Conservation (phyloP, 1,140 invertebrate species). For the Pygmarrhopalites habei region DNA sequence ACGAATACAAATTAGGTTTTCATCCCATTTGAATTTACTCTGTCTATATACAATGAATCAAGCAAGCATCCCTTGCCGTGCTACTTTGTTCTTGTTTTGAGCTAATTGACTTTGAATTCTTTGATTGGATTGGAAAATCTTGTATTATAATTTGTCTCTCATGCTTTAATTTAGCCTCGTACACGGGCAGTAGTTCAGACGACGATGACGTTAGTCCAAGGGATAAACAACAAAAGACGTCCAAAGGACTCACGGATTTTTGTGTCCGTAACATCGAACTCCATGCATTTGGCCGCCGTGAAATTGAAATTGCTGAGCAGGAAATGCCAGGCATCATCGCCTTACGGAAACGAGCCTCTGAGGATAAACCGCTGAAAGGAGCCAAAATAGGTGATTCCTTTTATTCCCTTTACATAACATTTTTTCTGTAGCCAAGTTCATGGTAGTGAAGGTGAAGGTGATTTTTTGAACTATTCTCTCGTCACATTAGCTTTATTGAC, state of each 20-base stretch:
- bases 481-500: no score
- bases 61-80: slow-evolving; percentile 4
- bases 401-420: no score
- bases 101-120: slow-evolving; percentile 1
- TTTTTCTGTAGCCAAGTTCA: no score
- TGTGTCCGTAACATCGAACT: slow-evolving; percentile 87
- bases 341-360: slow-evolving; percentile 75
- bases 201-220: slow-evolving; percentile 76
- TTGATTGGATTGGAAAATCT: background rate
- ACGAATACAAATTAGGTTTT: no score
- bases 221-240: slow-evolving; percentile 75
- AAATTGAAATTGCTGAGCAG: slow-evolving; percentile 98
- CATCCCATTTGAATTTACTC: no score
- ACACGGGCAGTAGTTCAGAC: slow-evolving; percentile 79
- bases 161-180: slow-evolving; percentile 62
- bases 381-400: no score
- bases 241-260: slow-evolving; percentile 73
- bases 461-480: no score
- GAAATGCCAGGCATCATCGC: slow-evolving; percentile 98
- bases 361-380: slow-evolving; percentile 89
- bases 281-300: slow-evolving; percentile 83
- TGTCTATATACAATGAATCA: no score
- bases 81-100: slow-evolving; percentile 7
- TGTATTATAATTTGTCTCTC: slow-evolving; percentile 25
- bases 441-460: no score